Conservation (phyloP, 2,113 vertebrate species). For the Choloepus hoffmanni region DNA sequence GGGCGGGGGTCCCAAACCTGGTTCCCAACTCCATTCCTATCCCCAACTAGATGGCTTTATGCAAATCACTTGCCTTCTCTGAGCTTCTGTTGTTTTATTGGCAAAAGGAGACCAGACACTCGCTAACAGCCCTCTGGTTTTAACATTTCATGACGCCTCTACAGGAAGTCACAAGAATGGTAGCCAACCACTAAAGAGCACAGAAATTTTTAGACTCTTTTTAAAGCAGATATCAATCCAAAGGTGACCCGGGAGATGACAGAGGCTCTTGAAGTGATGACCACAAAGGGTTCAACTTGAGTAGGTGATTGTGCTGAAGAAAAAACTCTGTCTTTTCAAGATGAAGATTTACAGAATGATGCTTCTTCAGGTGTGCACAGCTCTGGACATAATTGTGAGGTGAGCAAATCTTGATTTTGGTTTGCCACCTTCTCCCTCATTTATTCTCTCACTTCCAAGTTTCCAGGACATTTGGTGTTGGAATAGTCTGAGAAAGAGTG, state of each 20-base stretch:
- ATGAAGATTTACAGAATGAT: neutral
- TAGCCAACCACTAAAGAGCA: neutral
- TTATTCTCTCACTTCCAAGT: neutral
- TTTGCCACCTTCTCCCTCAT: neutral
- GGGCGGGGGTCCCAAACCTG: neutral
- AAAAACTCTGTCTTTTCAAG: neutral
- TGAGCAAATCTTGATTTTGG: neutral
- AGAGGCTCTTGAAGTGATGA: neutral
- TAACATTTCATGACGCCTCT: neutral
- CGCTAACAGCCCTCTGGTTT: neutral
- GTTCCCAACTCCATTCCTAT: neutral
- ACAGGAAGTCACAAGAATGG: neutral
- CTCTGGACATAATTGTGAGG: neutral
- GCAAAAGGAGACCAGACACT: slow-evolving; percentile 33
- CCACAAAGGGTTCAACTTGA: neutral
- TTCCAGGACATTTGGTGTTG: neutral
- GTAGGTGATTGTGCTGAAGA: neutral
- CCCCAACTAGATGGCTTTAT: slow-evolving; percentile 50
- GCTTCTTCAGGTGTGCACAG: neutral
- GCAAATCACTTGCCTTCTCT: slow-evolving; percentile 31
- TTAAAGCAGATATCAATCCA: neutral
- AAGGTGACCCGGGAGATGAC: neutral
- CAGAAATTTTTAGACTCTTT: neutral
- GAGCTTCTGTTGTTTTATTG: neutral
- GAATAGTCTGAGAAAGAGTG: neutral